Percentiles rank a stretch among this genome's conserved stretches.
phyloP scores from a whole-genome alignment of 2,888 invertebrate species.

The Minunthozetes semirufus region DNA sequence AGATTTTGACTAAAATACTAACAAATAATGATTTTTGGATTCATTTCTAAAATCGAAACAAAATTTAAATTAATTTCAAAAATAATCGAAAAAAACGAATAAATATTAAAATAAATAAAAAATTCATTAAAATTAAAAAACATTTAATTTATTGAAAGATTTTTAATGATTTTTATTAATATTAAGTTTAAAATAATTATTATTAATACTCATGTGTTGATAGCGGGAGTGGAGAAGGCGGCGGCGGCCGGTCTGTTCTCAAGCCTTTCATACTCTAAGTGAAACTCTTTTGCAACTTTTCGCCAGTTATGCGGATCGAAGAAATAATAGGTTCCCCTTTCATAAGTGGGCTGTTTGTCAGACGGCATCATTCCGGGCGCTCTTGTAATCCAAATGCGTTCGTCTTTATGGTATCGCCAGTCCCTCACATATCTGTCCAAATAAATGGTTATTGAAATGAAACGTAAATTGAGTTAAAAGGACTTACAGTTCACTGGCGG shows the following conservation, averaged over 20 bases:
- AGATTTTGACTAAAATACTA: not conserved
- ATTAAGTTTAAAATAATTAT: too few relatives aligned
- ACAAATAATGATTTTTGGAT: not conserved
- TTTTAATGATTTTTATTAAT: too few relatives aligned
- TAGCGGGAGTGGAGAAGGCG: conserved; percentile 5
- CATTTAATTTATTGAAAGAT: not conserved
- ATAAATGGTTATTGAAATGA: not conserved
- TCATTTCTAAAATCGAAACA: not conserved
- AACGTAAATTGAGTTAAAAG: not conserved
- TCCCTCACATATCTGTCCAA: conserved; percentile 81
- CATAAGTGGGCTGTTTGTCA: conserved; percentile 83
- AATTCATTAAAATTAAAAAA: not conserved
- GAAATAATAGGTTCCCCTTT: conserved; percentile 98
- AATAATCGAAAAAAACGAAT: too few relatives aligned
- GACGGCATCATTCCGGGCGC: conserved; percentile 88
- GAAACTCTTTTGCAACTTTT: conserved; percentile 97
- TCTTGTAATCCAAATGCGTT: conserved; percentile 97
- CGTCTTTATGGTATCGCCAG: conserved; percentile 99
- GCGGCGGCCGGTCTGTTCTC: conserved; percentile 68
- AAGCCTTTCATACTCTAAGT: conserved; percentile 96
- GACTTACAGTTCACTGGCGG: conserved; percentile 88
- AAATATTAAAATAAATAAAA: not conserved
- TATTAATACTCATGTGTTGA: not conserved
- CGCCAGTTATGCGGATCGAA: conserved; percentile 99
- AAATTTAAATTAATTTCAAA: not conserved